Base-by-base conservation (phyloP, 1,140 invertebrate species). In the Ips typographus region DNA sequence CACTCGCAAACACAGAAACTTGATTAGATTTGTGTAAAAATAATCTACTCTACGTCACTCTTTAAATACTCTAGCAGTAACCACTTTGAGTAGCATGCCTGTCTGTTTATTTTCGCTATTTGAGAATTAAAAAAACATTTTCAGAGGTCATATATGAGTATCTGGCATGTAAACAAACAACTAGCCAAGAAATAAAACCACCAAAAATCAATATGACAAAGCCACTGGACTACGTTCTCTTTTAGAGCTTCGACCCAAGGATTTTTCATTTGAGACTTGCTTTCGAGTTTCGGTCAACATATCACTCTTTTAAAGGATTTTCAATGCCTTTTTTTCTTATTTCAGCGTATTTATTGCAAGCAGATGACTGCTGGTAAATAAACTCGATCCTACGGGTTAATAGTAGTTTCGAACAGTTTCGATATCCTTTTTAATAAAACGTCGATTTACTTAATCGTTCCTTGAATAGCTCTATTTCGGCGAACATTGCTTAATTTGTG, bases 401-500 rank as follows among this genome's bases (percentile, higher is more conserved):
- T 22, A 22, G 22, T 22, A 36, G 22, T 22, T 22, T 22, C 22
- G 22, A 22, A 22, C 22, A 22, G 62, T 38, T 40, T 53, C 51
- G 37, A 42, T 53, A 55, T 65, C 47, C 37, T 65, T 65, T 65
- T 65, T 53, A 36, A 44, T 47, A 47, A 59, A 49, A 22, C 22
- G 42, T 67, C 58, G 47, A 68, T 68, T 68, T 62, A 41, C 58
- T 51, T 68, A 68, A 68, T 68, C 59, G 66, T 6, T 62, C 37
- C 51, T 55, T 61, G 47, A 68, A 68, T 68, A 43, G 66, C 49
- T 62, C 58, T 61, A 68, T 68, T 68, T 62, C 66, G 43, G 41
- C 55, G 66, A 68, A 60, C 66, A 68, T 68, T 68, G 66, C 66
- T 61, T 62, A 68, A 68, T 68, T 68, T 68, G 66, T 68, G 58